These are phyloP conservation scores for Protonemura montana DNA, from an alignment of 2,888 invertebrate genomes.

Conservation along the genomic window DNA sequence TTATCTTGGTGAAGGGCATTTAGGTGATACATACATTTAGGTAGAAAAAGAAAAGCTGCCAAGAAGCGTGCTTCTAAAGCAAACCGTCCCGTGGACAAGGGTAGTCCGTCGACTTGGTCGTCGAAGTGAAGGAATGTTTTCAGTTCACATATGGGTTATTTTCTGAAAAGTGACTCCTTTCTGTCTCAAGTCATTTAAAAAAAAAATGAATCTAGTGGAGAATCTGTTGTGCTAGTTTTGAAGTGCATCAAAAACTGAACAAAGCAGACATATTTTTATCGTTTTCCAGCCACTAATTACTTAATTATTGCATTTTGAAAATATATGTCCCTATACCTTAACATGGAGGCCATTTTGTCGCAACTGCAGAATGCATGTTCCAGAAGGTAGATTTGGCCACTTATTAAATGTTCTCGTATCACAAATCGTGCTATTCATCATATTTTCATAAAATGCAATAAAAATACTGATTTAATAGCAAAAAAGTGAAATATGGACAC, in stretches of 20 bases:
- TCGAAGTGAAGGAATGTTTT: no score
- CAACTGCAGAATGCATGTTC: conserved; percentile 5
- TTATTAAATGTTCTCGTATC: conserved; percentile 12
- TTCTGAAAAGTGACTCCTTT: conserved; percentile 12
- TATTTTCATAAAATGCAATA: not conserved
- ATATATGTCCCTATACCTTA: conserved; percentile 12
- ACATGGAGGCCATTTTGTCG: conserved; percentile 12
- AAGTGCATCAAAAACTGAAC: conserved; percentile 12
- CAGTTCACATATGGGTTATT: not conserved
- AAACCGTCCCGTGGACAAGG: no score
- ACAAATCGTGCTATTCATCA: conserved; percentile 7
- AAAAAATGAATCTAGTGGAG: conserved; percentile 4
- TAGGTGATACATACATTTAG: no score
- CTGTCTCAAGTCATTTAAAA: conserved; percentile 9
- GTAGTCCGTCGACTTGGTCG: no score
- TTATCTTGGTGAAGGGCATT: no score
- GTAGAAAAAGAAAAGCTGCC: no score
- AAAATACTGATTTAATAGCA: not conserved
- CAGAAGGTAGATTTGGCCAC: not conserved
- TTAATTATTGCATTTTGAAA: conserved; percentile 12
- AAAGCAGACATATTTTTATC: conserved; percentile 12
- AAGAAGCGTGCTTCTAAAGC: no score
- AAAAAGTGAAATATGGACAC: conserved; percentile 4
- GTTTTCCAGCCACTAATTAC: conserved; percentile 12
- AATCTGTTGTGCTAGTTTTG: conserved; percentile 12